These are phyloP conservation scores for Biston stratarius DNA, from an alignment of 2,888 invertebrate species.

Conservation along the genomic window DNA sequence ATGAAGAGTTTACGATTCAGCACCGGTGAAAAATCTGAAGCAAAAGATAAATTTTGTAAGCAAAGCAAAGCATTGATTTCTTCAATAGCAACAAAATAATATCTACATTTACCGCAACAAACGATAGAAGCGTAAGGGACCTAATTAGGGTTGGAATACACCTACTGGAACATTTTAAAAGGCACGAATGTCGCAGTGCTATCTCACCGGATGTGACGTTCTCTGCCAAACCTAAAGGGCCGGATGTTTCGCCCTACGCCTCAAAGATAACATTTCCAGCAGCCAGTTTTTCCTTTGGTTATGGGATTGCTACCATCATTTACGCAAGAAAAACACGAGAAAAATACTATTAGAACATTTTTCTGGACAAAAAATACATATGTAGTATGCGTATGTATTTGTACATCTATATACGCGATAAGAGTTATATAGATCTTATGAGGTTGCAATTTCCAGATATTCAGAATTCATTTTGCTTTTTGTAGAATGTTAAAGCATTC, in stretches of 20 bases:
- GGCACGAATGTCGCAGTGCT: slow-evolving; percentile 34
- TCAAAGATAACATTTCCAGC: slow-evolving; percentile 58
- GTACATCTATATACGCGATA: too few relatives aligned
- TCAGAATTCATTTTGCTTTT: too few relatives aligned
- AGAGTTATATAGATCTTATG: too few relatives aligned
- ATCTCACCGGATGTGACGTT: slow-evolving; percentile 42
- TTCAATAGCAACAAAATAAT: slow-evolving; percentile 11
- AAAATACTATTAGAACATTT: not conserved
- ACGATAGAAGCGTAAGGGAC: slow-evolving; percentile 11
- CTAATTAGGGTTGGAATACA: slow-evolving; percentile 17
- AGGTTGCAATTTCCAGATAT: too few relatives aligned
- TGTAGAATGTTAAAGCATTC: too few relatives aligned
- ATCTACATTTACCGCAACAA: slow-evolving; percentile 11
- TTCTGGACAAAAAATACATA: not conserved
- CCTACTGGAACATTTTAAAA: slow-evolving; percentile 3
- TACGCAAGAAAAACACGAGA: slow-evolving; percentile 8
- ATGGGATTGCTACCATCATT: slow-evolving; percentile 42
- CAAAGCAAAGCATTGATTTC: slow-evolving; percentile 28
- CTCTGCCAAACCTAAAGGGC: slow-evolving; percentile 48
- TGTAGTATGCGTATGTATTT: too few relatives aligned
- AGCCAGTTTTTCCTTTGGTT: slow-evolving; percentile 45
- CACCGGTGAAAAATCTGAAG: slow-evolving; percentile 54
- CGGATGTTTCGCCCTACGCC: slow-evolving; percentile 57
- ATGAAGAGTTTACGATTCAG: slow-evolving; percentile 48
- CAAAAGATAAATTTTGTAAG: slow-evolving; percentile 40